These are phyloP conservation scores for Saccopteryx bilineata DNA, from an alignment of 2,113 vertebrate species.

Conservation along the genomic window DNA sequence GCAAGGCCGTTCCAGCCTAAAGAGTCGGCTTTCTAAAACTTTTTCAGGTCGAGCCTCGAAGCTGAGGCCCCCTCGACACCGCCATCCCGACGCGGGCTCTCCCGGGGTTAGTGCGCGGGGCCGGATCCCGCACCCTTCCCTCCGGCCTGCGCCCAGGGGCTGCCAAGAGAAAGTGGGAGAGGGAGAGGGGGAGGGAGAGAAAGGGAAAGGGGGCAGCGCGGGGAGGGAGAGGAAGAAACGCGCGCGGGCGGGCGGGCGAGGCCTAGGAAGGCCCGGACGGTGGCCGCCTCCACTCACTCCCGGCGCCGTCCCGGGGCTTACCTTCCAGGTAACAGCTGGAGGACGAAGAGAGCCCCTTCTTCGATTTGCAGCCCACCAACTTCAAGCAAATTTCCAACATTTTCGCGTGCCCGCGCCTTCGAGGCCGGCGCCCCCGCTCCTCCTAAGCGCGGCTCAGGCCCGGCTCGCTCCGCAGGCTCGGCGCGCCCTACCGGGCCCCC, in stretches of 20 bases:
- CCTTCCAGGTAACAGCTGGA: slow-evolving; percentile 99
- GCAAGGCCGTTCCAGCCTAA: background rate
- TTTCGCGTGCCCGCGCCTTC: slow-evolving; percentile 91
- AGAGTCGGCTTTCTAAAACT: slow-evolving; percentile 29
- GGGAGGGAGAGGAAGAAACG: background rate
- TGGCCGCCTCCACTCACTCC: background rate
- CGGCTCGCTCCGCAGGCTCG: background rate
- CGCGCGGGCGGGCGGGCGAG: slow-evolving; percentile 23
- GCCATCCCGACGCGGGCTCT: background rate
- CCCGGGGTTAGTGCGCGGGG: background rate
- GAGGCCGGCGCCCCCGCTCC: background rate
- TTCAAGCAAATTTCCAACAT: slow-evolving; percentile 99
- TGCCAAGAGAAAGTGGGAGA: background rate
- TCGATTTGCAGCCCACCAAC: slow-evolving; percentile 99
- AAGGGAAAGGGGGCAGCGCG: rapidly evolving
- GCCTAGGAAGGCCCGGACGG: slow-evolving; percentile 64
- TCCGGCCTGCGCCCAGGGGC: background rate
- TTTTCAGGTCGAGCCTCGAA: background rate
- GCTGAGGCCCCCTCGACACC: background rate
- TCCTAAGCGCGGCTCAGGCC: slow-evolving; percentile 43
- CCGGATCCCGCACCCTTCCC: background rate
- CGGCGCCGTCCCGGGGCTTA: slow-evolving; percentile 84
- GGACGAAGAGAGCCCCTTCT: slow-evolving; percentile 98
- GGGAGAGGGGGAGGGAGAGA: too few species aligned
- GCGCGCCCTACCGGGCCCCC: slow-evolving; percentile 8